Base-by-base conservation (phyloP, 2,113 vertebrate genomes). In the Phocoena phocoena region DNA sequence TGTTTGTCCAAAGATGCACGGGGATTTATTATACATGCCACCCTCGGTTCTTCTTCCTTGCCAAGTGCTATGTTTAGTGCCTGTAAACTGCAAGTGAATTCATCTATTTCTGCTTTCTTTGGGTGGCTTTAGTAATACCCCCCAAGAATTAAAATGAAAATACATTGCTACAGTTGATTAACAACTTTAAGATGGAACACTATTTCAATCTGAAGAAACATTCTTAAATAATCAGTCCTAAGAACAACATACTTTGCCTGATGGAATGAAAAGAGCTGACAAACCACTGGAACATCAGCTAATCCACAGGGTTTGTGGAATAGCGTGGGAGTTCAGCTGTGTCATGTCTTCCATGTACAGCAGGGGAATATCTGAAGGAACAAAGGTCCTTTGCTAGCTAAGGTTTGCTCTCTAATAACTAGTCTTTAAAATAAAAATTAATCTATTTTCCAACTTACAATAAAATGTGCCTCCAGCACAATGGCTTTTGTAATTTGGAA, bases 401-500 rank as follows among this genome's bases (percentile, higher is more conserved):
- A 73, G 31, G 4, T 73, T 74, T 90, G 80, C 33, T 94, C 26
- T 62, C 74, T 88, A 68, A 68, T 38, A 74, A 70, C 63, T 70
- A 80, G 33, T 81, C 53, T 95, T 53, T 83, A 79, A 58, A 44
- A 89, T 25, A 83, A 80, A 90, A 71, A 38, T 21, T 1, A 25
- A 91, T 50, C 65, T 80, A 0, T 58, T 68, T 36, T 58, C 82
- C 60, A 65, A 5, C 33, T 79, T 93, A n/a, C 12, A 38, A 2
- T 85, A 47, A 95, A 55, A 55, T 82, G 12, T 33, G 6, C 62
- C 31, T 68, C 91, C 33, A 77, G 33, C n/a, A 73, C 76, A 63
- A 8, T 7, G 71, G 41, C 33, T 93, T 88, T 71, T 63, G 31
- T 92, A n/a, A 71, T 41, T 70, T 96, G 80, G 85, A 74, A 70